Base-by-base conservation (phyloP, 2,888 invertebrate species). In the Leptinotarsa tumamoca region DNA sequence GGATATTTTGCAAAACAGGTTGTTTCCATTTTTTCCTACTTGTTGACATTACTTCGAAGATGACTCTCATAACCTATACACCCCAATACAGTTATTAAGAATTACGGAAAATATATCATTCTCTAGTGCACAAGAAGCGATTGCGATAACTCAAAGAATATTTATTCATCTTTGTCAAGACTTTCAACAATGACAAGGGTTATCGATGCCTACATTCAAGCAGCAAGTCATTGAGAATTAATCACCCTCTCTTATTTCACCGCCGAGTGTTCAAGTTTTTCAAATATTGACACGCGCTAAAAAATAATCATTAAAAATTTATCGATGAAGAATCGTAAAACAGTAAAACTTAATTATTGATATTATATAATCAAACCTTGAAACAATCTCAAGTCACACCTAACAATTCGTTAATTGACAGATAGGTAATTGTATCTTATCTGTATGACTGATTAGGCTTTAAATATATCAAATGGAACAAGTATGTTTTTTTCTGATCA, bases 341-440 rank as follows among this genome's bases (percentile, higher is more conserved):
- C 58, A 58, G 23, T 58, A 58, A 58, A 58, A 58, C 17, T 23
- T 15, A 23, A 23, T 58, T 58, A 58, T 23, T 58, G 58, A 58
- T 21, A 58, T 58, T 58, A 58, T 58, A 58, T 58, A 58, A 58
- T 14, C 21, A 23, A 58, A 58, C 58, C 58, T 58, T 58, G 58
- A 23, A 58, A 58, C 21, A 58, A 58, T 58, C 58, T 58, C 58
- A 21, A 21, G 18, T 58, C 23, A 58, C 58, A 58, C 58, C 58
- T 23, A 58, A 58, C 23, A 21, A 58, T 23, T 58, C 23, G 21
- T 58, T 23, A 58, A 21, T 23, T 58, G 58, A 58, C 58, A 58
- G 58, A 58, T 58, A 21, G 23, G 21, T 58, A 58, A 58, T 58
- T 58, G 23, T 58, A 58, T 58, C 58, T 58, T 23, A 58, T 58